These are phyloP conservation scores for Trichonephila clavata DNA, from an alignment of 1,140 invertebrate genomes.

Conservation along the genomic window DNA sequence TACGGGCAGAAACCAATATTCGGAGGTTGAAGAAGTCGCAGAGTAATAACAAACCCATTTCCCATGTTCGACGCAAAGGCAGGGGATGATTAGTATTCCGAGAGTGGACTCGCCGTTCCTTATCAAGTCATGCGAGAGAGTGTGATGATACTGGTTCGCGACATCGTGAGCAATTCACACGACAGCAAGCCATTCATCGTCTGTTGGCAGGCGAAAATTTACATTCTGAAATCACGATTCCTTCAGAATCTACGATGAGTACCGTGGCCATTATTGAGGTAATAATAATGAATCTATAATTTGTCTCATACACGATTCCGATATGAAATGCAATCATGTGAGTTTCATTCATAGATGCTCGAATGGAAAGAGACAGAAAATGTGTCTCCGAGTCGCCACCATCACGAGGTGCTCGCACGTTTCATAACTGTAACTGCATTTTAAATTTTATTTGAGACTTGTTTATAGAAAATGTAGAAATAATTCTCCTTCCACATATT, in stretches of 20 bases:
- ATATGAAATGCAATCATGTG: neutral
- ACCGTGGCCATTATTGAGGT: neutral
- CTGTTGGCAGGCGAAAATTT: neutral
- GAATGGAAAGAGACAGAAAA: neutral
- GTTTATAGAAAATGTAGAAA: no score
- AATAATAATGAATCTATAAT: neutral
- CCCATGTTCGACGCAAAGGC: neutral
- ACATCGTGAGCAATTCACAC: slow-evolving; percentile 11
- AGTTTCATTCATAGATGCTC: neutral
- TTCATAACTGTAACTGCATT: no score
- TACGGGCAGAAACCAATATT: neutral
- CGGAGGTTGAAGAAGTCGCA: neutral
- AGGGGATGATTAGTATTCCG: neutral
- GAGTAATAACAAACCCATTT: neutral
- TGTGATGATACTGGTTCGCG: neutral
- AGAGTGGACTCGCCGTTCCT: neutral
- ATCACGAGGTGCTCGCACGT: neutral
- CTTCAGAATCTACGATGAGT: neutral
- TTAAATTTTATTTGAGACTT: no score
- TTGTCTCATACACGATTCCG: neutral
- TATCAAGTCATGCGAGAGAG: neutral
- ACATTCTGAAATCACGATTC: slow-evolving; percentile 6
- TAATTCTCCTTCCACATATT: no score
- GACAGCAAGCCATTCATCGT: neutral
- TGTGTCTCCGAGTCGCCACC: no score